phyloP scores from a whole-genome alignment of 2,113 vertebrate species.

The Rousettus leschenaultii region DNA sequence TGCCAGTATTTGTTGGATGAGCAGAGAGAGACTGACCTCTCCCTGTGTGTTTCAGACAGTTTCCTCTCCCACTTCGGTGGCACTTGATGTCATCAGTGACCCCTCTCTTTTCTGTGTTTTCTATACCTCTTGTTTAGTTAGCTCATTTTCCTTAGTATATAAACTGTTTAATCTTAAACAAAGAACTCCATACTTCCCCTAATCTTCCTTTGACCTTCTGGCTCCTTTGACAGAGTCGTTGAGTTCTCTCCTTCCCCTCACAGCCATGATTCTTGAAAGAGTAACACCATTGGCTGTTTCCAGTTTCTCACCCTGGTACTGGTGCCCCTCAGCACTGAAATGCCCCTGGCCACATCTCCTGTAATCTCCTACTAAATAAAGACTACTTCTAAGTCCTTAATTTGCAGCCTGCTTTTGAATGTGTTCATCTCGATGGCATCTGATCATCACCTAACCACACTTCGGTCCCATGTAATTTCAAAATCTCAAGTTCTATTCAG shows the following conservation, averaged over 20 bases:
- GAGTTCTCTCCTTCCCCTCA: neutral
- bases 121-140: neutral
- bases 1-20: neutral
- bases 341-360: neutral
- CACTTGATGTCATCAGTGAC: too few species aligned
- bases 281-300: neutral
- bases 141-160: neutral
- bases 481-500: neutral
- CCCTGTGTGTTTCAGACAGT: neutral
- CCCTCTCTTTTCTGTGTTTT: neutral
- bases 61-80: rapidly evolving
- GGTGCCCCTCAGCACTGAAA: neutral
- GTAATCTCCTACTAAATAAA: neutral
- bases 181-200: neutral
- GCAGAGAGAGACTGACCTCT: neutral
- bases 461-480: neutral
- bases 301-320: neutral
- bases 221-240: neutral
- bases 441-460: neutral
- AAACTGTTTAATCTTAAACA: neutral
- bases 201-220: neutral
- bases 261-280: neutral
- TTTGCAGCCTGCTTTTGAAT: neutral
- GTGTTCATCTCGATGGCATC: neutral
- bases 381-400: neutral